Percentiles rank a stretch among this genome's conserved stretches.
These are phyloP conservation scores for Eptatretus atami DNA, from an alignment of 2,797 vertebrate genomes.

Conservation along the genomic window DNA sequence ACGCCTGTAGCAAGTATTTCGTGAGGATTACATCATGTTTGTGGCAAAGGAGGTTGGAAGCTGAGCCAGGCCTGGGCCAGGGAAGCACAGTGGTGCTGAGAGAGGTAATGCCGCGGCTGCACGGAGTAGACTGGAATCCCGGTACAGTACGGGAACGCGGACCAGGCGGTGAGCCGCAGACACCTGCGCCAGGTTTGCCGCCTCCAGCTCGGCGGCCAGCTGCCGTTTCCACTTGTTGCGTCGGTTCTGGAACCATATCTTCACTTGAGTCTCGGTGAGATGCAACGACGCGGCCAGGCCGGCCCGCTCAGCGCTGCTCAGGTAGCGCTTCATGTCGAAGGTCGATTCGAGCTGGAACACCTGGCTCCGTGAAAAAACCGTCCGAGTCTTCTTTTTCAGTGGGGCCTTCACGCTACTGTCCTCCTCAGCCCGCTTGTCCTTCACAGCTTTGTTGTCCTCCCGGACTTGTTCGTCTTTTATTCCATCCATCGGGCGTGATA, in stretches of 20 bases:
- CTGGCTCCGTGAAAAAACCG: conserved; percentile 75
- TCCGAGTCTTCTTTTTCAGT: conserved; percentile 86
- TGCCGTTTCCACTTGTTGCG: conserved; percentile 94
- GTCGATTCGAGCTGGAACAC: conserved; percentile 87
- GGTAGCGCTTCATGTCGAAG: conserved; percentile 89
- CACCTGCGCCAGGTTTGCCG: conserved; percentile 67
- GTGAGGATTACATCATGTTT: background rate
- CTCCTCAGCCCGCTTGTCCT: too few species aligned
- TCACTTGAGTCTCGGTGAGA: conserved; percentile 81
- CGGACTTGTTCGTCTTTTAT: too few species aligned
- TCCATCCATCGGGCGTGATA: too few species aligned
- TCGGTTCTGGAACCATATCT: conserved; percentile 92
- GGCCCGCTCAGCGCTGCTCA: conserved; percentile 83
- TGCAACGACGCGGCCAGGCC: conserved; percentile 55
- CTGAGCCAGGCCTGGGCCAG: conserved; percentile 1
- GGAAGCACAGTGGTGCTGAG: background rate
- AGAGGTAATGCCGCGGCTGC: background rate
- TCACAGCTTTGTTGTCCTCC: too few species aligned
- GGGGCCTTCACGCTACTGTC: too few species aligned
- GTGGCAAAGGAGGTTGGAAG: background rate
- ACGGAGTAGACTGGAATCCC: conserved; percentile 18
- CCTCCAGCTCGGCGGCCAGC: conserved; percentile 70
- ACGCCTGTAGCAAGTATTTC: too few species aligned
- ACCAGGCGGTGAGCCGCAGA: conserved; percentile 60
- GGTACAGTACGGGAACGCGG: conserved; percentile 78